Base-by-base conservation (phyloP, 35 echinoderm and acorn worm genomes). In the Nesometra sesokonis region DNA sequence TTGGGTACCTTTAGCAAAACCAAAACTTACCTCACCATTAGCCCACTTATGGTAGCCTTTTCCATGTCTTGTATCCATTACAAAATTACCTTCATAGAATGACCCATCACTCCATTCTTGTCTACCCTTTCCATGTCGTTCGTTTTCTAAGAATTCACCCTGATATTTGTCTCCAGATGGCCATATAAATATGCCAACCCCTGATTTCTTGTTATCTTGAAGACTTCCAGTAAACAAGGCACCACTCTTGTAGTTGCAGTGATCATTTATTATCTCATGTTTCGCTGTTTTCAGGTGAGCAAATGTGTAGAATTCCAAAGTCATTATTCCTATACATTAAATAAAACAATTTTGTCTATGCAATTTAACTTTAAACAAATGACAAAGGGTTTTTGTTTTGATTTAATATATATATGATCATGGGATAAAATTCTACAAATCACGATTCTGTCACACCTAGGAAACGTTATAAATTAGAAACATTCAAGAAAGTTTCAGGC, bases 1-100 rank as follows among this genome's bases (percentile, higher is more conserved):
- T n/a, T n/a, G n/a, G n/a, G n/a, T n/a, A n/a, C n/a, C n/a, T n/a
- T n/a, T n/a, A n/a, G n/a, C n/a, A n/a, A n/a, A n/a, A n/a, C n/a
- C n/a, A n/a, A n/a, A n/a, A n/a, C n/a, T n/a, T 87, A 99, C 96
- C 88, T 99, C 96, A 36, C 96, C 96, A 94, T 99, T 87, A 29
- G 57, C 35, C 96, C 96, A 99, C 17, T 78, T 90, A 33, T 88
- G 88, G 77, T 99, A 90, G 32, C 96, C 96, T 32, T 92, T 81
- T 27, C 96, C 96, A 83, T 99, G 96, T 77, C 96, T 87, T 2
- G 88, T 91, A 83, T 99, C 96, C 35, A 87, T 83, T 11, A 94
- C 76, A 84, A 99, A 99, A 13, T 87, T 77, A 11, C 96, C 96
- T 3, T 11, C 67, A 87, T 92, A 99, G 43, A 83, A 57, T 23